Conservation (phyloP, 2,888 invertebrate species). For the Nymphalis c-album region DNA sequence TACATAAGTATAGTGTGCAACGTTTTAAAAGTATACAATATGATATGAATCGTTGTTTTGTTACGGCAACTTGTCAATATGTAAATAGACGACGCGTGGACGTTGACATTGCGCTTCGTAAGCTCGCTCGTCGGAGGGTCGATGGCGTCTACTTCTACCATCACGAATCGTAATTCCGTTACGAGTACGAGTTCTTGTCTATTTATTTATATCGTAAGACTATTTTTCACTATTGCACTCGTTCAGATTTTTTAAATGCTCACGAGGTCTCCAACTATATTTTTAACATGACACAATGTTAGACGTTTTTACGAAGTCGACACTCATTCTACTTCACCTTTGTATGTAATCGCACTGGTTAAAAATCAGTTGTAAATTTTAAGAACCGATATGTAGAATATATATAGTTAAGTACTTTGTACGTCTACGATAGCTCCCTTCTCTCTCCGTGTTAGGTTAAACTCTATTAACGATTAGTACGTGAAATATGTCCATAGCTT, state of each 20-base stretch:
- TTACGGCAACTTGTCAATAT: conserved; percentile 74
- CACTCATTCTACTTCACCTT: conserved; percentile 76
- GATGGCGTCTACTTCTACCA: conserved; percentile 55
- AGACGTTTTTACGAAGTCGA: conserved; percentile 69
- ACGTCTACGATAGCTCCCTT: conserved; percentile 74
- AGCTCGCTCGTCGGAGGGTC: conserved; percentile 53
- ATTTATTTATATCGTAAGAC: conserved; percentile 62
- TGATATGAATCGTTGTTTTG: conserved; percentile 69
- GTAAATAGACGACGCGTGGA: conserved; percentile 70
- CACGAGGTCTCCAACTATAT: conserved; percentile 63
- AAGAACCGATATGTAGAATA: conserved; percentile 71
- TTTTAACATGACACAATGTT: conserved; percentile 71
- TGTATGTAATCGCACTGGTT: conserved; percentile 76
- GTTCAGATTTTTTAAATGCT: conserved; percentile 66
- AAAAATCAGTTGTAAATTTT: conserved; percentile 71
- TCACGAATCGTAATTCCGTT: conserved; percentile 49
- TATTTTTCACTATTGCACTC: conserved; percentile 73
- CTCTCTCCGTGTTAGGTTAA: conserved; percentile 78
- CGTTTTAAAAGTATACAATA: conserved; percentile 68
- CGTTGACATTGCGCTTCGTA: conserved; percentile 50
- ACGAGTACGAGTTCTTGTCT: conserved; percentile 51
- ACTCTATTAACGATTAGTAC: conserved; percentile 68
- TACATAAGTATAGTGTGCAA: conserved; percentile 70
- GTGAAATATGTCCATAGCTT: conserved; percentile 81
- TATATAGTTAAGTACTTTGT: conserved; percentile 70